Evolutionary conservation across 2,888 invertebrate species (phyloP), one percentile per base, ranked within the genome.

Genomic region (Andrena praecox): DNA sequence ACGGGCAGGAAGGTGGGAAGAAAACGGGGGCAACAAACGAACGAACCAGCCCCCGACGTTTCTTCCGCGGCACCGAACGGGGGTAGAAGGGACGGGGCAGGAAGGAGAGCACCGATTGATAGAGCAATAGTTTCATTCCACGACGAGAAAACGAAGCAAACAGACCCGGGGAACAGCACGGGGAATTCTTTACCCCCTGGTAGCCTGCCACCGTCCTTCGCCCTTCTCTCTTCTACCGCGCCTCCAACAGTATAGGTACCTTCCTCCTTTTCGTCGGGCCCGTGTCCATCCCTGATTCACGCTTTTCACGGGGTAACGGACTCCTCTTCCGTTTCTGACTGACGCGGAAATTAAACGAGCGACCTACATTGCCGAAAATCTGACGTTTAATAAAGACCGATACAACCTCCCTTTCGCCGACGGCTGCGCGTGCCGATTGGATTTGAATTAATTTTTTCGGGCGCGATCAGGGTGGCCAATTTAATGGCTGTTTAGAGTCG

Each of bases 71-170:
- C 20, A 20, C 10, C 31, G 33, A 60, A 2, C 20, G 35, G 6
- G 12, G 62, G 27, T 74, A 27, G 54, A 5, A 4, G n/a, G 16
- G 20, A 20, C 20, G 20, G 4, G 24, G 5, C n/a, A 6, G 0
- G 7, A 42, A 24, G 16, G 63, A 6, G 52, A 66, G 52, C 50
- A n/a, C 27, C 69, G 67, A 84, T 86, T 84, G 89, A 89, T 91
- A 85, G 83, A 87, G 85, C 85, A 87, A 90, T 88, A 86, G 88
- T 90, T 89, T 91, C 85, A 87, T 89, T 89, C 89, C 83, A 85
- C 84, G 85, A 83, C 60, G 80, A 78, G 85, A 77, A 83, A 87
- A 88, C 81, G 80, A 71, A 59, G 80, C 31, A 27, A 24, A 77
- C 63, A 42, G 70, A 70, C 56, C 64, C n/a, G 68, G 82, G 24